Percentiles rank a stretch among this genome's conserved stretches.
phyloP scores from a whole-genome alignment of 2,113 vertebrate species.

The Connochaetes taurinus region DNA sequence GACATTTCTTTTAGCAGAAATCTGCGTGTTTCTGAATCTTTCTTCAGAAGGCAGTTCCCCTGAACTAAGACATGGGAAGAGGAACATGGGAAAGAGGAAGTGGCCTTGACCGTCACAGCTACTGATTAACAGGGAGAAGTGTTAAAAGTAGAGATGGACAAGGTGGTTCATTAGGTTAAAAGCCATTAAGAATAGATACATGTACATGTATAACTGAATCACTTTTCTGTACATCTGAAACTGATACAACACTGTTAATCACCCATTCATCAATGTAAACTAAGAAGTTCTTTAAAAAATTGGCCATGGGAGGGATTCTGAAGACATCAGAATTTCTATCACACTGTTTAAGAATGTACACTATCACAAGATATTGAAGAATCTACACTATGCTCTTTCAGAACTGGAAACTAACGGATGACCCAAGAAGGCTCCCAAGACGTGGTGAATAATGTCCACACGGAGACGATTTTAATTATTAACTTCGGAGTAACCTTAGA shows the following conservation, averaged over 20 bases:
- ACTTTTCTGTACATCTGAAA: not conserved
- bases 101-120: not conserved
- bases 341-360: slow-evolving; percentile 24
- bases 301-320: fast-evolving
- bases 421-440: not conserved
- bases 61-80: not conserved
- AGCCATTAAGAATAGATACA: not conserved
- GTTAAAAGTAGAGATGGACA: not conserved
- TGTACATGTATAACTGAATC: not conserved
- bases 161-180: not conserved
- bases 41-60: slow-evolving; percentile 1
- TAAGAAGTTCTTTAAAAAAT: not conserved
- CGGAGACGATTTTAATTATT: not conserved
- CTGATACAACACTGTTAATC: not conserved
- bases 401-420: not conserved
- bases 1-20: not conserved
- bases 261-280: not conserved
- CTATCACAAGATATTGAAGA: not conserved
- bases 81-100: not conserved
- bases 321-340: not conserved
- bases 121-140: not conserved
- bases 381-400: not conserved
- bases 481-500: not conserved
- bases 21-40: not conserved
- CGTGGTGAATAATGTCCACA: not conserved